phyloP scores from a whole-genome alignment of 1,140 invertebrate genomes.

The Elysia chlorotica region DNA sequence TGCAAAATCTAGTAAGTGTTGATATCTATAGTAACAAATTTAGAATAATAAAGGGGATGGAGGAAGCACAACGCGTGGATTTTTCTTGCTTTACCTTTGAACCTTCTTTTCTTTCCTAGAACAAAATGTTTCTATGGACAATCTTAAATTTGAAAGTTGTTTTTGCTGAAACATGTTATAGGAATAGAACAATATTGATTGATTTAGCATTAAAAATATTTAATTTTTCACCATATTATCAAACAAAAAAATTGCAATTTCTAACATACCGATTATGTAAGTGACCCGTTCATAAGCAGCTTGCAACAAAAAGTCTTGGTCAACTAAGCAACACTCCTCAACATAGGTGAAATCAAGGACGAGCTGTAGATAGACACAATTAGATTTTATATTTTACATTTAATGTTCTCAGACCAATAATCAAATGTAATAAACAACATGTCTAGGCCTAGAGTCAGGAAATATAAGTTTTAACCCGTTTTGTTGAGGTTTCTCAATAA shows the following conservation, averaged over 20 bases:
- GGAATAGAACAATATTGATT: not conserved
- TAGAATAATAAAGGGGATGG: too few relatives aligned
- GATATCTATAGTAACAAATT: too few relatives aligned
- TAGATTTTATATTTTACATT: too few relatives aligned
- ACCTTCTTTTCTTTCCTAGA: not conserved
- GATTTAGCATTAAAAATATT: not conserved
- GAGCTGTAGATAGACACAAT: slow-evolving; percentile 30
- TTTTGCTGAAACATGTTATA: not conserved
- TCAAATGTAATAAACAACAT: too few relatives aligned
- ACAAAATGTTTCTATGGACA: not conserved
- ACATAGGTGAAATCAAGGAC: slow-evolving; percentile 38
- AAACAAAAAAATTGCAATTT: not conserved
- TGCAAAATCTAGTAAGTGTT: too few relatives aligned
- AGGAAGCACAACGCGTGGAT: too few relatives aligned
- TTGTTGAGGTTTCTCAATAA: too few relatives aligned
- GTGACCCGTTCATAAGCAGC: slow-evolving; percentile 20
- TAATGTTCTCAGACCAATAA: too few relatives aligned
- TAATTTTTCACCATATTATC: not conserved
- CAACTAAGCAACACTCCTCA: slow-evolving; percentile 33
- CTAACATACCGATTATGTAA: slow-evolving; percentile 30
- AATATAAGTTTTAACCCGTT: too few relatives aligned
- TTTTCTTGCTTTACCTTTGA: not conserved
- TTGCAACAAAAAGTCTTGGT: slow-evolving; percentile 32
- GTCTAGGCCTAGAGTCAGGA: too few relatives aligned
- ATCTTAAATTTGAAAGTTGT: not conserved